Evolutionary conservation across 2,888 invertebrate species (phyloP), one percentile per base, ranked within the genome.

Genomic region (Hydraecia micacea): DNA sequence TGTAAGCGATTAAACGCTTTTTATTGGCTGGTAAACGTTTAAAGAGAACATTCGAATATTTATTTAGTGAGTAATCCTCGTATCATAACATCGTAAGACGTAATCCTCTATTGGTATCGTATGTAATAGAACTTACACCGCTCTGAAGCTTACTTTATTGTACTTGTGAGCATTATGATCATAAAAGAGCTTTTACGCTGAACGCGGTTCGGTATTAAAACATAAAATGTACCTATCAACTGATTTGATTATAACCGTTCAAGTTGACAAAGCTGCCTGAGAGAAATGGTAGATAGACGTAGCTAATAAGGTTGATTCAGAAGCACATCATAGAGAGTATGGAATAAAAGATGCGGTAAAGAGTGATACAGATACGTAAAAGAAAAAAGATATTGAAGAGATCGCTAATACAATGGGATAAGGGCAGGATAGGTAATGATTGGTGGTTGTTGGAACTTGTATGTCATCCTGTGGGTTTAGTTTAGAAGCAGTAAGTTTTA

Each of bases 1-100:
- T 77, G 72, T 71, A 85, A 77, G 32, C 80, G 81, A 84, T 84
- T 81, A 79, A 79, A 69, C 75, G 63, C 72, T 80, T 87, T 83
- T 83, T 89, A 87, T 75, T 74, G 68, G 46, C 42, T 46, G 65
- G 25, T 83, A 75, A 77, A 63, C 78, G 70, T 74, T 58, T 73
- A 55, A 49, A 74, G 63, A 68, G 68, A 62, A 36, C 75, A 63
- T 73, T 70, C 39, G 58, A 75, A 63, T 77, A 65, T 79, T 82
- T 77, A 78, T 79, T 72, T 72, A 69, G 73, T 67, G 36, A 36
- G 62, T 89, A 81, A 87, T 77, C 74, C 73, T 77, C 28, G 21
- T 76, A 80, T 84, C 66, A 75, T 77, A 73, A 55, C 36, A 69
- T 76, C 25, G 6, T 62, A 77, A 65, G 39, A 79, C 52, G 65